Base-by-base conservation (phyloP, 2,888 invertebrate species). In the Chironomus riparius region DNA sequence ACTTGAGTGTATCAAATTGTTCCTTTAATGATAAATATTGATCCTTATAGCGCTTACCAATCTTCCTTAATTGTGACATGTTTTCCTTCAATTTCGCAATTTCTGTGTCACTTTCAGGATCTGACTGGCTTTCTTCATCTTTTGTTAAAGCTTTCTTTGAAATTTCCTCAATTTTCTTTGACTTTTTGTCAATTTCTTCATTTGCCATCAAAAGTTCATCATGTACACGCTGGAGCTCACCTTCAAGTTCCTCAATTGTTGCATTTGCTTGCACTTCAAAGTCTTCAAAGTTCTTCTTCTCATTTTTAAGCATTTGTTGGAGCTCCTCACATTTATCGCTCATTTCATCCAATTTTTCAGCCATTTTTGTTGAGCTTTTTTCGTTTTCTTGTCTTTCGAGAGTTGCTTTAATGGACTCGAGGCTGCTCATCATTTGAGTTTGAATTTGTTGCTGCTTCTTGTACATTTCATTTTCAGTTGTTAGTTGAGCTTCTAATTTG, bases 391-490 rank as follows among this genome's bases (percentile, higher is more conserved):
- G n/a, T 18, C 15, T 3, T 6, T 56, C 56, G n/a, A 56, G 5
- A 7, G 56, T 18, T 5, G 15, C n/a, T 5, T n/a, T 15, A 15
- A 56, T 56, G 5, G 7, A 15, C 15, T 56, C 56, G 1, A 56
- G 18, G 18, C 7, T 15, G 6, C 2, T 18, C 7, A 56, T 15
- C 4, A 56, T 18, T 78, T 94, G 82, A 13, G 91, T 88, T 81
- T 95, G 93, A 10, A 92, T 91, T 79, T 91, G 91, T 38, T 91
- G 87, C 81, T 96, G 94, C 56, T 92, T 87, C 79, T 91, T 88
- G 77, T 90, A 83, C 70, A 90, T 87, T 81, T 97, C 95, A 78
- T 92, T 88, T 83, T 97, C 97, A 65, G 91, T 90, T 78, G 91
- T 85, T 28, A 96, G 85, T 13, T 95, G 88, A n/a, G 89, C 83